Evolutionary conservation across 1,140 invertebrate genomes (phyloP).

Genomic region (Euschistus heros): DNA sequence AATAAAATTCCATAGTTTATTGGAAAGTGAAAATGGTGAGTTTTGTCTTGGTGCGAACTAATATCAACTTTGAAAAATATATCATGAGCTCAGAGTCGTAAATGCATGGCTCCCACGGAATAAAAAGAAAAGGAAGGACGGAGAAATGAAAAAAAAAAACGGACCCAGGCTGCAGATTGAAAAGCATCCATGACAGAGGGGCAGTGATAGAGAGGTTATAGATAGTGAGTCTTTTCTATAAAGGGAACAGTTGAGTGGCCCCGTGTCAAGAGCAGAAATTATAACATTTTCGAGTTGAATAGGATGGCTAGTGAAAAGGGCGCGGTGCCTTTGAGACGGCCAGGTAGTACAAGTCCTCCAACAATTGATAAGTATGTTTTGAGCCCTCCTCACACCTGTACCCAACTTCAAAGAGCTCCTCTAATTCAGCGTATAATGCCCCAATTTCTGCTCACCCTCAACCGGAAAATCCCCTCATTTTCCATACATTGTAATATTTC

Average conservation of each 20-base stretch:
- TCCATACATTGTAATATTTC: constrained; percentile 17
- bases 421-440: constrained; percentile 14
- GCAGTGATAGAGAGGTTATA: not conserved
- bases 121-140: too few species aligned
- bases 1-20: too few species aligned
- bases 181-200: not conserved
- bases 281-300: constrained; percentile 4
- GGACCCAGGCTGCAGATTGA: not conserved
- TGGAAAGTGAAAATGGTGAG: too few species aligned
- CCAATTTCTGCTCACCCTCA: constrained; percentile 10
- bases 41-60: too few species aligned
- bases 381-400: constrained; percentile 8
- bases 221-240: not conserved
- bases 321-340: not conserved
- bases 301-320: not conserved
- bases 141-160: too few species aligned
- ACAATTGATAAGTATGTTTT: constrained; percentile 15
- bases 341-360: constrained; percentile 12
- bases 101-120: too few species aligned
- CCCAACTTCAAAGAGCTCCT: constrained; percentile 1
- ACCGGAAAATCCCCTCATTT: constrained; percentile 13
- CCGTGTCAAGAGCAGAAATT: constrained; percentile 10
- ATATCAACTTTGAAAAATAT: too few species aligned
- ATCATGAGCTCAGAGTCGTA: too few species aligned
- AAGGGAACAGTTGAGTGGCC: constrained; percentile 1